Evolutionary conservation across 1,140 invertebrate genomes (phyloP), one percentile per base, ranked within the genome.

Genomic region (Musca domestica): DNA sequence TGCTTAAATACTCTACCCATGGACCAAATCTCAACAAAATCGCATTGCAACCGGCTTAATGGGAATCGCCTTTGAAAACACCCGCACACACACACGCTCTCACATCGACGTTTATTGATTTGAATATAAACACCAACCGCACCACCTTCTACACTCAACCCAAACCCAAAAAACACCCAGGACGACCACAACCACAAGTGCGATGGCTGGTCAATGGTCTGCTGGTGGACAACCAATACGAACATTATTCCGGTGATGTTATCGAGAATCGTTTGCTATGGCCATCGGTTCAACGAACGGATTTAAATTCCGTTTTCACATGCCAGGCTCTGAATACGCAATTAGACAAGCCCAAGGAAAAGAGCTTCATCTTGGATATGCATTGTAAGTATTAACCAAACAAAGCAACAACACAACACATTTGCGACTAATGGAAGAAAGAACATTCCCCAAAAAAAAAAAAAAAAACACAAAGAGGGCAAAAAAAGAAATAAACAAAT

Each of bases 271-370:
- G 91, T 70, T 85, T 95, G 51, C 86, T 88, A 54, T 89, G 93
- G 85, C 87, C 87, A 30, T 85, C 87, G 15, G 86, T 95, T 64
- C 85, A 87, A 25, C 85, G 93, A 34, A 87, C 89, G n/a, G 90
- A 95, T 83, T 87, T 94, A 67, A 89, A 91, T 67, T 88, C 91
- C 2, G 89, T 92, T 71, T 92, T 94, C 80, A 93, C 91, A 47
- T 95, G 93, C 78, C 90, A 92, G 77, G 92, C 93, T 12, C 85
- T 88, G 71, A 95, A 95, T 81, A 94, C 92, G 7, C 86, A 88
- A 72, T 86, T 94, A 23, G 89, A 91, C 27, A 88, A 90, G 72
- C 88, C 92, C 10, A 90, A 88, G 75, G 89, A 91, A 77, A 87
- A 89, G 3, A 88, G 88, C 17, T 87, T 94, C 64, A 85, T 88